A percentile compares a stretch with the other conserved stretches of the same genome.
phyloP scores from a whole-genome alignment of 2,888 invertebrate genomes.

The Drosophila vallismaia region DNA sequence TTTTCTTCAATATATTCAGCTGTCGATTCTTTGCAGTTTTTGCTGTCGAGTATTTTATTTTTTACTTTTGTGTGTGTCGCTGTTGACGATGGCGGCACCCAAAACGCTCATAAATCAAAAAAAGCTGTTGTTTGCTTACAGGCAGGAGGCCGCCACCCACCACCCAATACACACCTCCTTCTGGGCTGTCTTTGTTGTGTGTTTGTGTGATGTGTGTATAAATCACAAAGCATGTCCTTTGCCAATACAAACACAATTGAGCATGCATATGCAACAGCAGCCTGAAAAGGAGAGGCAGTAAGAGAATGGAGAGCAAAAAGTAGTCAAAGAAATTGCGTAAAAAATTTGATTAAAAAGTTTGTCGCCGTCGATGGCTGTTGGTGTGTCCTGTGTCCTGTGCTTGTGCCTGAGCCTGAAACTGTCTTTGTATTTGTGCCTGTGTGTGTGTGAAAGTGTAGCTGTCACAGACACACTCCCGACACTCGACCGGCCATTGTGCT shows the following conservation, averaged over 20 bases:
- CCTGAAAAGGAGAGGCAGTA: slow-evolving; percentile 4
- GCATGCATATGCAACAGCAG: slow-evolving; percentile 64
- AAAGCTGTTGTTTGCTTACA: slow-evolving; percentile 75
- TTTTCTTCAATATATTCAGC: slow-evolving; percentile 62
- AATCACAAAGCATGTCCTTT: slow-evolving; percentile 79
- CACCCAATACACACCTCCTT: slow-evolving; percentile 9
- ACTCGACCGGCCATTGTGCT: slow-evolving; percentile 64
- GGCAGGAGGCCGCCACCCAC: slow-evolving; percentile 33
- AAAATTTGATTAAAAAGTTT: slow-evolving; percentile 79
- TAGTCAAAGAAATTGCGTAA: slow-evolving; percentile 72
- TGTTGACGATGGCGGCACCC: slow-evolving; percentile 56
- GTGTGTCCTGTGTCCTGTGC: slow-evolving; percentile 9
- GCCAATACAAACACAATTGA: slow-evolving; percentile 74
- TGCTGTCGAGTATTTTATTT: slow-evolving; percentile 1
- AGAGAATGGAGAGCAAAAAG: slow-evolving; percentile 43
- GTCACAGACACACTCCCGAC: slow-evolving; percentile 59
- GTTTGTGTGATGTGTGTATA: slow-evolving; percentile 71
- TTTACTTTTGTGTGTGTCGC: slow-evolving; percentile 6
- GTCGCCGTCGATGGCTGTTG: slow-evolving; percentile 57
- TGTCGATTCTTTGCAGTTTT: slow-evolving; percentile 43
- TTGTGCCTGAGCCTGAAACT: not conserved
- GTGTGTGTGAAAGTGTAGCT: slow-evolving; percentile 50
- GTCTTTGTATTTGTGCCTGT: not conserved
- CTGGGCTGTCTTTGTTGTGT: slow-evolving; percentile 21
- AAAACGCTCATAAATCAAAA: slow-evolving; percentile 77